Percentiles rank a stretch among this genome's conserved stretches.
phyloP scores from a whole-genome alignment of 92 coral and sea anemone species.

The Epizoanthus ramosus region DNA sequence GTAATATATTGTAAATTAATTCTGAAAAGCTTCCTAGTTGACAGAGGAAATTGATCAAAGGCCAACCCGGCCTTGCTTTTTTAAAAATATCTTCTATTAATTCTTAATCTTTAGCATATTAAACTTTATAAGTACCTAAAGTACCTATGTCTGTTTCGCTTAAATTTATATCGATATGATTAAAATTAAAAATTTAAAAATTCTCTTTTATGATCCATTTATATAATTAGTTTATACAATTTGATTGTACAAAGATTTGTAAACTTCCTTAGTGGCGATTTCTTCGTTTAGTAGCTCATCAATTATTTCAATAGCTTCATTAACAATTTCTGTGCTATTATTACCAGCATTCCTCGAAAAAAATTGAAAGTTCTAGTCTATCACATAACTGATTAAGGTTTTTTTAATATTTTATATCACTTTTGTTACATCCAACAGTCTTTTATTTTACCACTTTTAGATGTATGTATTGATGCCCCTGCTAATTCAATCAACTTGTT shows the following conservation, averaged over 20 bases:
- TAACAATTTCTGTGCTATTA: not conserved
- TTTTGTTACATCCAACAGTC: constrained; percentile 26
- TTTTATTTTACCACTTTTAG: constrained; percentile 29
- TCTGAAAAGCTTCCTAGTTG: no score
- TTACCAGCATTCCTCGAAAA: constrained; percentile 29
- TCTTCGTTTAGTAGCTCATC: constrained; percentile 5
- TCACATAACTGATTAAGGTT: constrained; percentile 27
- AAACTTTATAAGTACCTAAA: no score
- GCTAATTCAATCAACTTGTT: not conserved
- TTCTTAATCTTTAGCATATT: no score
- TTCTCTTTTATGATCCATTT: not conserved
- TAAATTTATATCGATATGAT: not conserved
- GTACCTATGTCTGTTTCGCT: no score
- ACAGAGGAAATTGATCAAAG: no score
- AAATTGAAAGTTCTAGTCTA: constrained; percentile 10
- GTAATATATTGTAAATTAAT: no score
- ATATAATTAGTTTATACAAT: no score
- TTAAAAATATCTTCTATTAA: no score
- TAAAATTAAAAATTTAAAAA: not conserved
- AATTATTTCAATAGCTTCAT: constrained; percentile 10
- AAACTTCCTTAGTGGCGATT: constrained; percentile 1
- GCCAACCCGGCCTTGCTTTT: no score
- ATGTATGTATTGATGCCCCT: not conserved
- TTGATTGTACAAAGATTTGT: not conserved
- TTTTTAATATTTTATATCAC: constrained; percentile 24